Conservation (phyloP, 2,113 vertebrate species). For the Eulemur macaco region DNA sequence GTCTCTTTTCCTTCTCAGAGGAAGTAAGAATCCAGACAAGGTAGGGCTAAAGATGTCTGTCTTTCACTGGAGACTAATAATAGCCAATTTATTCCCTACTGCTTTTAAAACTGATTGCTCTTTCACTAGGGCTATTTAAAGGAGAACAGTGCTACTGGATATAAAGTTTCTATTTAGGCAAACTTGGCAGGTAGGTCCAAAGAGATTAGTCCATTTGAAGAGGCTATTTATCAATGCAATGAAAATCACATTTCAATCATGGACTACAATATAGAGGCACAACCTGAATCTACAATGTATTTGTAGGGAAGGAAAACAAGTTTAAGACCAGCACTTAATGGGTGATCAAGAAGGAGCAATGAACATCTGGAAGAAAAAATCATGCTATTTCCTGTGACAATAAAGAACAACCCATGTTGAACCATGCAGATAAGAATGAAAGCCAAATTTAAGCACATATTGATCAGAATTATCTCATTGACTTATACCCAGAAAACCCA, state of each 20-base stretch:
- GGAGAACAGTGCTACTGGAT: neutral
- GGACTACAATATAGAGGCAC: neutral
- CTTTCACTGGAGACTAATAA: conserved; percentile 22
- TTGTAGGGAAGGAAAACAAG: neutral
- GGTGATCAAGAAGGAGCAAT: neutral
- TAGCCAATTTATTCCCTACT: neutral
- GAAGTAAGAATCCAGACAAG: neutral
- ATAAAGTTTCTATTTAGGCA: conserved; percentile 3
- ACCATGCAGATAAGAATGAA: neutral
- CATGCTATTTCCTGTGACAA: neutral
- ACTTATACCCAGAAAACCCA: neutral
- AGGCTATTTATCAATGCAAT: neutral
- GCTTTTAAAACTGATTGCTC: neutral
- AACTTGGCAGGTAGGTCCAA: neutral
- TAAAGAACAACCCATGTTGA: neutral
- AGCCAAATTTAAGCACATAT: neutral
- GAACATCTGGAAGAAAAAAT: neutral
- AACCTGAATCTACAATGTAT: neutral
- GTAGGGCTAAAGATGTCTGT: neutral
- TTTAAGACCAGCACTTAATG: neutral
- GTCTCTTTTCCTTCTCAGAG: neutral
- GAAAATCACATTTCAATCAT: conserved; percentile 40
- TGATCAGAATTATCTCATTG: neutral
- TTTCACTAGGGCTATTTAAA: neutral
- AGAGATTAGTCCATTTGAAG: neutral